These are phyloP conservation scores for Myodes glareolus DNA, from an alignment of 2,113 vertebrate species.

Conservation along the genomic window DNA sequence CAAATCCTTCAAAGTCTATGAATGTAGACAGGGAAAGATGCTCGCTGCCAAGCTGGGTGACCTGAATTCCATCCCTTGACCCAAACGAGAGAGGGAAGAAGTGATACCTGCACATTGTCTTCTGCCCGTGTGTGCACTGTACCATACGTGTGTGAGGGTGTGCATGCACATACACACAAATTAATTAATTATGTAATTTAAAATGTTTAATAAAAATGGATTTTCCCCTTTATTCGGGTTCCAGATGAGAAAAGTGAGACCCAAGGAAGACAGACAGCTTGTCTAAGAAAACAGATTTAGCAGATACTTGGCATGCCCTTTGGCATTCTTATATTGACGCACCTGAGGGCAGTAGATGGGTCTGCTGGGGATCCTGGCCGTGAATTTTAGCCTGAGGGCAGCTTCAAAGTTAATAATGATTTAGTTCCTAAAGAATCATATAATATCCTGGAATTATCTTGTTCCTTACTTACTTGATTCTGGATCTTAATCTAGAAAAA, in stretches of 20 bases:
- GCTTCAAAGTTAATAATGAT: slow-evolving; percentile 11
- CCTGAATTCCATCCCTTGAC: not conserved
- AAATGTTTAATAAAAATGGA: too few relatives aligned
- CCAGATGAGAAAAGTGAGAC: not conserved
- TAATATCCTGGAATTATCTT: slow-evolving; percentile 2
- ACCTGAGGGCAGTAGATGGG: not conserved
- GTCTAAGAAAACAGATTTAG: not conserved
- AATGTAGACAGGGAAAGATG: too few relatives aligned
- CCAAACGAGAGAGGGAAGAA: not conserved
- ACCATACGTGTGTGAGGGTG: not conserved
- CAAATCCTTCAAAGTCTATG: not conserved
- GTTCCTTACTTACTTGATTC: slow-evolving; percentile 2
- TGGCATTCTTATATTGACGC: not conserved
- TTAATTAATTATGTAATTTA: not conserved
- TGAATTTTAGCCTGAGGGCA: slow-evolving; percentile 1
- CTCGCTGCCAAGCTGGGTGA: not conserved
- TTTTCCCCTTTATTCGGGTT: too few relatives aligned
- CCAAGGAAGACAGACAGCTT: not conserved
- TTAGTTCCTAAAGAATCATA: slow-evolving; percentile 18
- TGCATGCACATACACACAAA: not conserved
- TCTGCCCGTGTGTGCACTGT: not conserved
- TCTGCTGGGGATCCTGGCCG: not conserved
- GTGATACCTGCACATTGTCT: not conserved
- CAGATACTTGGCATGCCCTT: not conserved
- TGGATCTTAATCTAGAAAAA: not conserved